Evolutionary conservation across 2,888 invertebrate species (phyloP).

Genomic region (Empis stercorea): DNA sequence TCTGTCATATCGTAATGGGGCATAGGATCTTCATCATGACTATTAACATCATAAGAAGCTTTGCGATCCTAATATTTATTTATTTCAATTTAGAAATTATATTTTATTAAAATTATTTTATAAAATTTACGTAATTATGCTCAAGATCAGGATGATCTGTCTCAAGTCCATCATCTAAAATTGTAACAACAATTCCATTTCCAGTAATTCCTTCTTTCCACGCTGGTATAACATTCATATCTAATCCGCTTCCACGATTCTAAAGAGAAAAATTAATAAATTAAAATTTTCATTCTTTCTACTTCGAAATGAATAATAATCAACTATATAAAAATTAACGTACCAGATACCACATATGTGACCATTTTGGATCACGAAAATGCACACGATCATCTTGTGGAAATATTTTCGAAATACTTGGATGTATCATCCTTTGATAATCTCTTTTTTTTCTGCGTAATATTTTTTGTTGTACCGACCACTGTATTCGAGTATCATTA

Average conservation of each 20-base stretch:
- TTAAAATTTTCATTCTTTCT: too few relatives aligned
- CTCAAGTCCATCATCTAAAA: slow-evolving; percentile 92
- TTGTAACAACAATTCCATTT: slow-evolving; percentile 88
- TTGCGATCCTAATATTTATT: slow-evolving; percentile 63
- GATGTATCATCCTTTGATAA: slow-evolving; percentile 34
- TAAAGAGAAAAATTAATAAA: slow-evolving; percentile 34
- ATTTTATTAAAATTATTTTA: not conserved
- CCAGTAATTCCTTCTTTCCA: slow-evolving; percentile 93
- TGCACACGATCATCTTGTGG: slow-evolving; percentile 30
- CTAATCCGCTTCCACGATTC: slow-evolving; percentile 83
- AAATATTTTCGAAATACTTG: slow-evolving; percentile 16
- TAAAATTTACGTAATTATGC: slow-evolving; percentile 79
- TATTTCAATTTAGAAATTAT: not conserved
- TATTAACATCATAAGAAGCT: slow-evolving; percentile 96
- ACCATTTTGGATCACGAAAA: slow-evolving; percentile 84
- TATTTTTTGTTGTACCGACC: slow-evolving; percentile 71
- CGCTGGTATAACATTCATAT: slow-evolving; percentile 94
- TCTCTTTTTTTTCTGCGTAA: slow-evolving; percentile 73
- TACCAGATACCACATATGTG: slow-evolving; percentile 95
- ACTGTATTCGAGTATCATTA: slow-evolving; percentile 62
- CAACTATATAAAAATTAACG: slow-evolving; percentile 44
- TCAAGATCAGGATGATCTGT: slow-evolving; percentile 89
- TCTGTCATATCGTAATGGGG: slow-evolving; percentile 95
- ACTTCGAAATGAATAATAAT: too few relatives aligned
- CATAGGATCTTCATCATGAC: slow-evolving; percentile 91